Percentiles rank a stretch among this genome's conserved stretches.
Evolutionary conservation across 2,888 invertebrate species (phyloP).

Genomic region (Fabriciana adippe): DNA sequence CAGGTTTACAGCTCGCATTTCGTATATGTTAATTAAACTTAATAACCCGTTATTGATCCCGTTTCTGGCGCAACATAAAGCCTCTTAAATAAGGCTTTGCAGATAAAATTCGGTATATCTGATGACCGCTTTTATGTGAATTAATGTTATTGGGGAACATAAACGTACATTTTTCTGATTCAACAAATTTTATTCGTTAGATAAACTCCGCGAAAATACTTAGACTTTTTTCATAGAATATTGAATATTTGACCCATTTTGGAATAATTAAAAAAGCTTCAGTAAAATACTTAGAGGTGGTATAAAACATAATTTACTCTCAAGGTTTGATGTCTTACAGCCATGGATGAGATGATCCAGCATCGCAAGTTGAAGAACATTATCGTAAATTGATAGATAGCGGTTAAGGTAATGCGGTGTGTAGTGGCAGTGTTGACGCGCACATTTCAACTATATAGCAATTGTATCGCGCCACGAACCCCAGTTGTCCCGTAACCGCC

Average conservation of each 20-base stretch:
- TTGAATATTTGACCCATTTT: not conserved
- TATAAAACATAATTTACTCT: too few species aligned
- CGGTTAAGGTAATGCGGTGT: too few species aligned
- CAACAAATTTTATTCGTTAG: not conserved
- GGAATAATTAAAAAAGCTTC: too few species aligned
- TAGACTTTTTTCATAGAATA: not conserved
- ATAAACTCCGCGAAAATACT: not conserved
- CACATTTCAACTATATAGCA: too few species aligned
- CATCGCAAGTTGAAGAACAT: too few species aligned
- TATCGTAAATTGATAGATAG: too few species aligned
- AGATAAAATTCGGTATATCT: constrained; percentile 6
- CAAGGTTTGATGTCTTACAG: too few species aligned
- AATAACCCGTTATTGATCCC: constrained; percentile 10
- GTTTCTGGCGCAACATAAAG: constrained; percentile 3
- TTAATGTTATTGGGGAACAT: constrained; percentile 9
- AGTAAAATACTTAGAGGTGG: too few species aligned
- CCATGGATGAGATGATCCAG: too few species aligned
- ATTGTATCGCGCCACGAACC: too few species aligned
- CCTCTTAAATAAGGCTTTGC: constrained; percentile 17
- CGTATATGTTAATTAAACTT: constrained; percentile 4
- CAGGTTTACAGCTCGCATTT: not conserved
- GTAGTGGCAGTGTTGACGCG: too few species aligned
- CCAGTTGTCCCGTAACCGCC: too few species aligned
- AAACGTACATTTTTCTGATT: not conserved
- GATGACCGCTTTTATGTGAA: constrained; percentile 8